Conservation (phyloP, 2,888 invertebrate genomes). For the Cecidostiba fungosa region DNA sequence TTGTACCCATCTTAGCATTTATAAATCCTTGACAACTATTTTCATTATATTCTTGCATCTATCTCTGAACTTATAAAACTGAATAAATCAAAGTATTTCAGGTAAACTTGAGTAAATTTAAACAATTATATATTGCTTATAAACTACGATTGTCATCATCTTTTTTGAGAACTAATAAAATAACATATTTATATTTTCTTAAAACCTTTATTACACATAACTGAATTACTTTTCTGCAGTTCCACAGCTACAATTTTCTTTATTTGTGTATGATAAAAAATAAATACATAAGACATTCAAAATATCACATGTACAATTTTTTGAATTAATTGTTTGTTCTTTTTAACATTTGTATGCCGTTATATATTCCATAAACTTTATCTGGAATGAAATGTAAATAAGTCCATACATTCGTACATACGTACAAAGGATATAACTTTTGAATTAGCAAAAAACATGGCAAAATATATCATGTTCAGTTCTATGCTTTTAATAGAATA, state of each 20-base stretch:
- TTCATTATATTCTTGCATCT: too few species aligned
- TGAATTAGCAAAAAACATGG: background rate
- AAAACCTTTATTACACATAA: constrained; percentile 57
- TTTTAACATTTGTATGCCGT: constrained; percentile 30
- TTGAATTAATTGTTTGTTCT: constrained; percentile 19
- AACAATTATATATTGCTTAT: background rate
- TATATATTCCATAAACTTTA: constrained; percentile 4
- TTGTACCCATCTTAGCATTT: background rate
- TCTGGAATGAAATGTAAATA: background rate
- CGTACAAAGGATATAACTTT: background rate
- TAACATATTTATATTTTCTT: constrained; percentile 30
- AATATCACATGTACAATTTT: constrained; percentile 24
- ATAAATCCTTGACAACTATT: background rate
- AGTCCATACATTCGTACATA: background rate
- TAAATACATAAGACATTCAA: constrained; percentile 52
- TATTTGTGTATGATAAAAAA: constrained; percentile 41
- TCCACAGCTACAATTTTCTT: constrained; percentile 46
- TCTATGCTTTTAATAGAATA: background rate
- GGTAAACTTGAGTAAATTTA: background rate
- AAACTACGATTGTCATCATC: background rate
- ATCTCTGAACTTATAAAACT: too few species aligned
- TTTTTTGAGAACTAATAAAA: too few species aligned
- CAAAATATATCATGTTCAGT: background rate
- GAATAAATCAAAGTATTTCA: too few species aligned
- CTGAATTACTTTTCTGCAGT: constrained; percentile 40